These are phyloP conservation scores for Tenthredo livida DNA, from an alignment of 2,888 invertebrate species.

Conservation along the genomic window DNA sequence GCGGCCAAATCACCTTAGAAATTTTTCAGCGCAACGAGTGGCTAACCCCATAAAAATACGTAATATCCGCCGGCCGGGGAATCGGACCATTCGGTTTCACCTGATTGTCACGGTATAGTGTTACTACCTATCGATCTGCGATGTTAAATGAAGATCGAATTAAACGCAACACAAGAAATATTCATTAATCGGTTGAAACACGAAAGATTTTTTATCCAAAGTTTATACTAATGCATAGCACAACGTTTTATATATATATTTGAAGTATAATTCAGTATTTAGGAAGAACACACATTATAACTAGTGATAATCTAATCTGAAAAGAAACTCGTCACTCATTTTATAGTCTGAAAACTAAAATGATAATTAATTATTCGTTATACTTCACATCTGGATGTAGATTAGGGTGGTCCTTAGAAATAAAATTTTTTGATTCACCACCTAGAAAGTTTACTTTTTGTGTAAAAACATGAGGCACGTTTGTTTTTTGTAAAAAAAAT, in stretches of 20 bases:
- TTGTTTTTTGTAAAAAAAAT: too few relatives aligned
- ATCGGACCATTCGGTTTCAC: too few relatives aligned
- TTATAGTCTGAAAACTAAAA: neutral
- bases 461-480: too few relatives aligned
- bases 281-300: neutral
- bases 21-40: too few relatives aligned
- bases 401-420: too few relatives aligned
- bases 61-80: too few relatives aligned
- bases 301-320: conserved; percentile 1
- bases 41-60: too few relatives aligned
- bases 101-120: too few relatives aligned
- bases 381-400: neutral
- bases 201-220: neutral
- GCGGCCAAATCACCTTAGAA: too few relatives aligned
- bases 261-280: conserved; percentile 20
- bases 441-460: too few relatives aligned
- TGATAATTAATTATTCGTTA: neutral
- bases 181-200: neutral
- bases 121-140: neutral
- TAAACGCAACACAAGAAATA: neutral
- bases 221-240: neutral
- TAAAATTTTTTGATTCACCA: too few relatives aligned
- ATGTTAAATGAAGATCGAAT: neutral
- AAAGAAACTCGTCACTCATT: conserved; percentile 33
- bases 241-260: neutral